phyloP scores from a whole-genome alignment of 1,140 invertebrate genomes.

The Chrysomallon squamiferum region DNA sequence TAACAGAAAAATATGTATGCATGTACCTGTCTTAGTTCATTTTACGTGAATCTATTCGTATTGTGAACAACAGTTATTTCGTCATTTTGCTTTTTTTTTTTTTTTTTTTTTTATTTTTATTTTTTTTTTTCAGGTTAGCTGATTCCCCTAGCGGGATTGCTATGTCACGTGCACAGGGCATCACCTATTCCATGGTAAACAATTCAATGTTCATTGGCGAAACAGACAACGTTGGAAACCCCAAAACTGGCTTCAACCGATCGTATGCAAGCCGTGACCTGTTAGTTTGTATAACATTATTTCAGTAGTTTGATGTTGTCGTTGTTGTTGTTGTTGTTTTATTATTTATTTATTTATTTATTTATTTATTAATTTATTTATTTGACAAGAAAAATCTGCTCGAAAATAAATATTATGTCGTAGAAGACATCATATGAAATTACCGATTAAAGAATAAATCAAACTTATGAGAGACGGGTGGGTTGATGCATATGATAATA shows the following conservation, averaged over 20 bases:
- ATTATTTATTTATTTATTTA: not conserved
- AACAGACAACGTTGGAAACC: constrained; percentile 9
- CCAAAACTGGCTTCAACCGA: not conserved
- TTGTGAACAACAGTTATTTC: too few species aligned
- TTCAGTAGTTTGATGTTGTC: not conserved
- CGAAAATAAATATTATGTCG: not conserved
- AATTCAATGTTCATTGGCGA: constrained; percentile 14
- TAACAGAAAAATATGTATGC: too few species aligned
- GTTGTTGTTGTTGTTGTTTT: not conserved
- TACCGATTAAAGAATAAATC: not conserved
- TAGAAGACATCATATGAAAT: not conserved
- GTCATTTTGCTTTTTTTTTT: too few species aligned
- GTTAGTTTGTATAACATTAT: not conserved
- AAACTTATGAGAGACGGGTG: too few species aligned
- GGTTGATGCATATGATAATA: too few species aligned
- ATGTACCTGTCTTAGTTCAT: too few species aligned
- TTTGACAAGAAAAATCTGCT: not conserved
- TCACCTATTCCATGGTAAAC: constrained; percentile 6
- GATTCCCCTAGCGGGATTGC: constrained; percentile 7
- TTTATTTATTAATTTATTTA: not conserved
- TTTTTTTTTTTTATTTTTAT: too few species aligned
- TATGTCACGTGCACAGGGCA: not conserved
- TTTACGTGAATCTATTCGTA: too few species aligned
- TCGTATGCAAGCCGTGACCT: not conserved
- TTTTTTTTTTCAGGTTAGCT: constrained; percentile 11